These are phyloP conservation scores for Psilopogon haemacephalus DNA, from an alignment of 2,113 vertebrate species.

Conservation along the genomic window DNA sequence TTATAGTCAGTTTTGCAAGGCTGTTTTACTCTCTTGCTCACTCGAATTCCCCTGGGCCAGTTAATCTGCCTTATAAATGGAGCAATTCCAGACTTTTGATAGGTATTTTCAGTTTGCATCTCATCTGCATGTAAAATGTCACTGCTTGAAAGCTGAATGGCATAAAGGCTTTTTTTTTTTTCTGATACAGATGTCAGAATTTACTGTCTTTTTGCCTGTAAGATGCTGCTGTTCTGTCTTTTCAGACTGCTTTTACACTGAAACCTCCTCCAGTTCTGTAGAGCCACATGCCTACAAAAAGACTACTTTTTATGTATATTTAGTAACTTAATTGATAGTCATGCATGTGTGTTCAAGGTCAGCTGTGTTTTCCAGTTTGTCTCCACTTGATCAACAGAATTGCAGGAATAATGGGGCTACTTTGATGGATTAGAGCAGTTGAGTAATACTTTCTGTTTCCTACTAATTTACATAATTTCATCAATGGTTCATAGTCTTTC, in stretches of 20 bases:
- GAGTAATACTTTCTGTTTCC: slow-evolving; percentile 13
- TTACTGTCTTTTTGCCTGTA: not conserved
- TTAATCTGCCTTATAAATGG: not conserved
- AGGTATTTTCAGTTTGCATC: not conserved
- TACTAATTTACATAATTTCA: slow-evolving; percentile 29
- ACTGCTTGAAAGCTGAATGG: not conserved
- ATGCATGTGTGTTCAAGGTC: not conserved
- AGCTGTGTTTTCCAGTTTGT: not conserved
- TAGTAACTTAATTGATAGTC: not conserved
- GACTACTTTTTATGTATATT: not conserved
- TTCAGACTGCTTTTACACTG: not conserved
- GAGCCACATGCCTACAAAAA: not conserved
- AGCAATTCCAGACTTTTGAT: not conserved
- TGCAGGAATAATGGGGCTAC: not conserved
- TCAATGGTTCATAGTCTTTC: not conserved
- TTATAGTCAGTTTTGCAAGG: not conserved
- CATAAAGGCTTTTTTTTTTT: not conserved
- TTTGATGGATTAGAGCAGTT: not conserved
- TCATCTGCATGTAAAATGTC: not conserved
- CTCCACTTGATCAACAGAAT: not conserved
- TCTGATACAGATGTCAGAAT: not conserved
- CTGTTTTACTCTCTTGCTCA: not conserved
- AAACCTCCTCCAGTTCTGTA: not conserved
- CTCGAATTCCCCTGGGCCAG: not conserved
- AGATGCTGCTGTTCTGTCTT: not conserved